phyloP scores from a whole-genome alignment of 2,113 vertebrate species.

The Ciconia maguari region DNA sequence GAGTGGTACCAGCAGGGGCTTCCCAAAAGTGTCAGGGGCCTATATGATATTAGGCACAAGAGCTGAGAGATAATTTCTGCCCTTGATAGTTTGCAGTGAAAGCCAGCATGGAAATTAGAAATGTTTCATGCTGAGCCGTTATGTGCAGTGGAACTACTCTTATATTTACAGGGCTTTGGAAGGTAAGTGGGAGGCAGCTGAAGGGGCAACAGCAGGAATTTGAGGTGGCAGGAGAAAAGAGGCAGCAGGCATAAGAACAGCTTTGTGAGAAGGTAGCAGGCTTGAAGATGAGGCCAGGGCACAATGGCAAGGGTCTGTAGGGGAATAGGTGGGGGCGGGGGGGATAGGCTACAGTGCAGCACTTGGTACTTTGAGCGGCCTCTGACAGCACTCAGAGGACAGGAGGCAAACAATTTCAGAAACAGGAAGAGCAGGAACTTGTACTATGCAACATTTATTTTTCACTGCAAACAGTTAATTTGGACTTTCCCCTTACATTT shows the following conservation, averaged over 20 bases:
- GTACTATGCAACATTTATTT: neutral
- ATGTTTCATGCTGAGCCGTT: neutral
- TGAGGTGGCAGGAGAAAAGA: neutral
- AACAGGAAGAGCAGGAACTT: neutral
- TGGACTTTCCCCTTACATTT: neutral
- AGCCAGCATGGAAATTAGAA: neutral
- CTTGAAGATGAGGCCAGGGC: neutral
- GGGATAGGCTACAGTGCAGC: neutral
- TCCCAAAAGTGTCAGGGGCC: neutral
- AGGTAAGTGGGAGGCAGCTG: neutral
- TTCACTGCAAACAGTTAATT: neutral
- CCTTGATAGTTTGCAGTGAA: neutral
- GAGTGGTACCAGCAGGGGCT: neutral
- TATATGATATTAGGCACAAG: neutral
- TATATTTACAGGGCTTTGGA: neutral
- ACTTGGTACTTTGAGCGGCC: neutral
- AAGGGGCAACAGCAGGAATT: neutral
- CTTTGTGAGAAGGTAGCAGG: neutral
- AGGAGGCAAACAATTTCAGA: neutral
- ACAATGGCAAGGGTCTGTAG: rapidly evolving
- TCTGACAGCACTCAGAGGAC: neutral
- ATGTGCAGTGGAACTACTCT: neutral
- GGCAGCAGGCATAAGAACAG: neutral
- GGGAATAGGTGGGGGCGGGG: neutral
- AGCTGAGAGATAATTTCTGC: neutral